Percentiles rank a stretch among this genome's conserved stretches.
These are phyloP conservation scores for Daktulosphaira vitifoliae DNA, from an alignment of 1,140 invertebrate genomes.

Conservation along the genomic window DNA sequence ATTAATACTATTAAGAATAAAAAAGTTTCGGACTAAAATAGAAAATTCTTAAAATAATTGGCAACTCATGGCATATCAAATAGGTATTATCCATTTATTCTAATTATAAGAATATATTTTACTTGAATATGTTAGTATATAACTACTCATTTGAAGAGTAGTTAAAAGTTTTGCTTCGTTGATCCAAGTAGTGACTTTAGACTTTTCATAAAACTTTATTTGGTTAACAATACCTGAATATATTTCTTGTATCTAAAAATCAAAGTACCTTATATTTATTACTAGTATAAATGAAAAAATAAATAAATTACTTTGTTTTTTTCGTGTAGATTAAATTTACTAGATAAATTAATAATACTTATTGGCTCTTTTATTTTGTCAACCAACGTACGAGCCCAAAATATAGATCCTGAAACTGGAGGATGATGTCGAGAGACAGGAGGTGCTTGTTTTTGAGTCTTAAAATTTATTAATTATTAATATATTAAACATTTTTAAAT, in stretches of 20 bases:
- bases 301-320: constrained; percentile 1
- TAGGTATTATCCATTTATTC: too few relatives aligned
- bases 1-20: too few relatives aligned
- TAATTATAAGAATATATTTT: not conserved
- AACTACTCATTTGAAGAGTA: not conserved
- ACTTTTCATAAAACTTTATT: constrained; percentile 7
- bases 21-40: too few relatives aligned
- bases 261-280: too few relatives aligned
- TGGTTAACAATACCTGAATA: constrained; percentile 6
- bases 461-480: constrained; percentile 46
- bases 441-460: constrained; percentile 61
- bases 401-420: constrained; percentile 67
- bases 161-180: constrained; percentile 1
- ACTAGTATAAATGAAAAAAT: too few relatives aligned
- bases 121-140: not conserved
- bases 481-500: too few relatives aligned
- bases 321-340: constrained; percentile 51
- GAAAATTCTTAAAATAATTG: too few relatives aligned
- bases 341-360: constrained; percentile 62
- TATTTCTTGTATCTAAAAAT: constrained; percentile 7
- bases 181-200: constrained; percentile 1
- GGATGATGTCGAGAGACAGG: constrained; percentile 67
- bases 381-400: constrained; percentile 70
- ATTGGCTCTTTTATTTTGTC: constrained; percentile 67
- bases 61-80: too few relatives aligned